Conservation (phyloP, 1,140 invertebrate genomes). For the Musca vetustissima region DNA sequence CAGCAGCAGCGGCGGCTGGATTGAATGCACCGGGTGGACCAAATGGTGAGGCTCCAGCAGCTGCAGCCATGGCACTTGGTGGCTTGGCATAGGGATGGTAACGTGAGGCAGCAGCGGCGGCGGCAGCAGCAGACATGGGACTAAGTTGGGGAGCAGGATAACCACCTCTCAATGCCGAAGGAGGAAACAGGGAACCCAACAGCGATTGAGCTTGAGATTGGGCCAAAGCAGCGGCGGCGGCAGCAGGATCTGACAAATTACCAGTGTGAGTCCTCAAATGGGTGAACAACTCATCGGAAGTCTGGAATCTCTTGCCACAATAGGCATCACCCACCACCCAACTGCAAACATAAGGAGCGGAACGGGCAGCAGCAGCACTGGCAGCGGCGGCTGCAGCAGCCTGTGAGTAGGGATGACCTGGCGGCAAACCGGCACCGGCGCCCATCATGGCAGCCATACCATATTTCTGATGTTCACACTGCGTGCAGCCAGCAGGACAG, state of each 20-base stretch:
- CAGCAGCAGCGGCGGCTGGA: slow-evolving; percentile 56
- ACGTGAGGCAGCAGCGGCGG: slow-evolving; percentile 59
- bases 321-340: slow-evolving; percentile 91
- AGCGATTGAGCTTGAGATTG: slow-evolving; percentile 61
- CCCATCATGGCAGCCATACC: slow-evolving; percentile 73
- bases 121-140: slow-evolving; percentile 67
- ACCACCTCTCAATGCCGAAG: slow-evolving; percentile 70
- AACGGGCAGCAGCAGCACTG: slow-evolving; percentile 65
- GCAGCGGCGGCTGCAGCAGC: slow-evolving; percentile 63
- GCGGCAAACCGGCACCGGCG: slow-evolving; percentile 60
- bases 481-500: slow-evolving; percentile 90
- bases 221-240: slow-evolving; percentile 61
- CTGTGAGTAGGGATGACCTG: slow-evolving; percentile 59
- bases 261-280: slow-evolving; percentile 92
- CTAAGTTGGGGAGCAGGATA: slow-evolving; percentile 88
- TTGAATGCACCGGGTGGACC: slow-evolving; percentile 74
- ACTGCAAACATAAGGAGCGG: slow-evolving; percentile 86
- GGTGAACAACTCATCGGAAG: slow-evolving; percentile 91
- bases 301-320: slow-evolving; percentile 91
- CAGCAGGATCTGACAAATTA: slow-evolving; percentile 63
- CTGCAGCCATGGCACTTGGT: slow-evolving; percentile 53
- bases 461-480: slow-evolving; percentile 94
- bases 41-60: slow-evolving; percentile 63
- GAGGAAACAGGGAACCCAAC: slow-evolving; percentile 65
- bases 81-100: slow-evolving; percentile 90